Base-by-base conservation (phyloP, 2,888 invertebrate genomes). In the Ennomos fuscantarius region DNA sequence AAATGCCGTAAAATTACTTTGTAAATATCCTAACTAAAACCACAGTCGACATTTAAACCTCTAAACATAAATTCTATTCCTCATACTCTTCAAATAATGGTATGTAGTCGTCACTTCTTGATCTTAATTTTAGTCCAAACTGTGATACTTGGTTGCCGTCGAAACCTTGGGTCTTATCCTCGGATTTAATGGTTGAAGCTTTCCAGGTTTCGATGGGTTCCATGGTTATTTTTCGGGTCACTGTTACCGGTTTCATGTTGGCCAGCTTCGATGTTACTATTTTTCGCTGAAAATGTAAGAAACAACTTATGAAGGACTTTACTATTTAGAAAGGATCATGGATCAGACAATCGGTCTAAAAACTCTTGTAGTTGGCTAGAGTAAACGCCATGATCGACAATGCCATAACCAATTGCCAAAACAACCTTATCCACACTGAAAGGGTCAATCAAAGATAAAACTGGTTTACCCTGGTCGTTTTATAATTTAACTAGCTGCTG, bases 61-160 rank as follows among this genome's bases (percentile, higher is more conserved):
- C 50, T 49, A 9, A 15, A 10, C 8, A 49, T 11, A 35, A 9
- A 24, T 24, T 2, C 42, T 68, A 82, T 46, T 87, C 81, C 34
- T 86, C 85, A 63, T 87, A 88, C 12, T 90, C 89, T 46, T 87
- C 86, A 68, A 86, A 89, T 10, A 87, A 68, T n/a, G 89, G 82
- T 68, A 85, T 77, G 59, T 86, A 87, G 55, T 86, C 86, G 40
- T 90, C 90, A 59, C 83, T 87, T 60, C 88, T 81, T 0, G 87
- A 82, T 56, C 78, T 77, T 1, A 91, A 65, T 56, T 91, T 91
- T 1, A 90, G 69, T 6, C 89, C 91, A 39, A 89, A 91, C 43
- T 86, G 79, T 0, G 86, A 77, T 8, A 86, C 81, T 61, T 83
- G 81, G 49, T 85, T 87, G 0, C 69, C 64, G 47, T 87, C 84